Conservation (phyloP, 2,888 invertebrate genomes). For the Apamea sordens region DNA sequence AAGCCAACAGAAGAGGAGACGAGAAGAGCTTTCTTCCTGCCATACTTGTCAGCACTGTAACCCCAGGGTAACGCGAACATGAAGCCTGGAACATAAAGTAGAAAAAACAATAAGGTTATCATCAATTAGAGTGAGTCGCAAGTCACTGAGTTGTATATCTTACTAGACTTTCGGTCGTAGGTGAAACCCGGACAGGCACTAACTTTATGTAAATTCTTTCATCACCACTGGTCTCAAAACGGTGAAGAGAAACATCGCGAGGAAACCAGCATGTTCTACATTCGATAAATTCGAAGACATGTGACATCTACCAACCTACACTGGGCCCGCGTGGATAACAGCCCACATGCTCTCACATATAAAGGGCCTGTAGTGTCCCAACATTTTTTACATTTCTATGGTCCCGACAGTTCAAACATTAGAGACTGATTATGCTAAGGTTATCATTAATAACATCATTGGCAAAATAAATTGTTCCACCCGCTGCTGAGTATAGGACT, state of each 20-base stretch:
- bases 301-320: background rate
- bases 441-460: too few relatives aligned
- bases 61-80: conserved; percentile 89
- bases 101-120: background rate
- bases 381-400: too few relatives aligned
- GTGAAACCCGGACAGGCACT: background rate
- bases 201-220: background rate
- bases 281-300: too few relatives aligned
- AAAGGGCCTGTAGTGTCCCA: background rate
- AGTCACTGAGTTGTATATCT: background rate
- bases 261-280: too few relatives aligned
- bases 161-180: background rate
- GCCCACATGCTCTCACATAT: background rate
- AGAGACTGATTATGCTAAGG: too few relatives aligned
- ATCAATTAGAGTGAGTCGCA: background rate
- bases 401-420: background rate
- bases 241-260: too few relatives aligned
- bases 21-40: conserved; percentile 84
- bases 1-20: conserved; percentile 58
- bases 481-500: too few relatives aligned
- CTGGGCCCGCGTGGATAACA: background rate
- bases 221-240: background rate
- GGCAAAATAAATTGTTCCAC: too few relatives aligned
- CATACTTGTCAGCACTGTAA: conserved; percentile 91
- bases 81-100: conserved; percentile 55